phyloP scores from a whole-genome alignment of 2,113 vertebrate genomes.

The Microtus pennsylvanicus region DNA sequence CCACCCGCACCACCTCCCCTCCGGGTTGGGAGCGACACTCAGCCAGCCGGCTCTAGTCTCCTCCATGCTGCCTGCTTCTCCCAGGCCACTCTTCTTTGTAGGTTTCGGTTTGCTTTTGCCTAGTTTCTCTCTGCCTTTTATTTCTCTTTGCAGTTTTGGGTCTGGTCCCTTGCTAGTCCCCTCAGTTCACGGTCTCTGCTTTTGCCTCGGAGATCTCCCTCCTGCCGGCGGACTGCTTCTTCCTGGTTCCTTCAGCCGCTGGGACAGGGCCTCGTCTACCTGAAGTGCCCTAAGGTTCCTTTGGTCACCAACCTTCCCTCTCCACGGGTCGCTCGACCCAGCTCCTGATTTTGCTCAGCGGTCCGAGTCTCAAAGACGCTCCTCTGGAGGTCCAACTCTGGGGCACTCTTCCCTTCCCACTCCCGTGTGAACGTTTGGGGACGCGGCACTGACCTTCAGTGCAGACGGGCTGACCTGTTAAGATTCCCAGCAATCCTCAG shows the following conservation, averaged over 20 bases:
- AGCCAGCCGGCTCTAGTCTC: accelerated
- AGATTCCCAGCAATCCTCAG: accelerated
- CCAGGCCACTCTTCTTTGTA: neutral
- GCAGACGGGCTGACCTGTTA: neutral
- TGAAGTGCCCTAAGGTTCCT: accelerated
- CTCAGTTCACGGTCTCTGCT: neutral
- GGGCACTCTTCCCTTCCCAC: neutral
- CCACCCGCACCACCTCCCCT: neutral
- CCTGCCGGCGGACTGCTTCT: neutral
- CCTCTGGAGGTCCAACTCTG: neutral
- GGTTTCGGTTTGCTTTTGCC: slow-evolving; percentile 59
- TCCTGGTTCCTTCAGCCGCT: neutral
- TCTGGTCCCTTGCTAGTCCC: neutral
- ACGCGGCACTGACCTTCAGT: neutral
- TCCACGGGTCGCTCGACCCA: accelerated
- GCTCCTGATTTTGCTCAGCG: neutral
- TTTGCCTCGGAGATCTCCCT: slow-evolving; percentile 7
- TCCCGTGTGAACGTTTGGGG: neutral
- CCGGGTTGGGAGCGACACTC: neutral
- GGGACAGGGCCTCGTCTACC: neutral
- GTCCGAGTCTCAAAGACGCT: neutral
- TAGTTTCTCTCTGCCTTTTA: neutral
- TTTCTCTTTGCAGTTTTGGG: neutral
- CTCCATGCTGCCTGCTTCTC: neutral
- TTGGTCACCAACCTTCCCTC: neutral